Evolutionary conservation across 2,113 vertebrate genomes (phyloP).

Genomic region (Lota lota): DNA sequence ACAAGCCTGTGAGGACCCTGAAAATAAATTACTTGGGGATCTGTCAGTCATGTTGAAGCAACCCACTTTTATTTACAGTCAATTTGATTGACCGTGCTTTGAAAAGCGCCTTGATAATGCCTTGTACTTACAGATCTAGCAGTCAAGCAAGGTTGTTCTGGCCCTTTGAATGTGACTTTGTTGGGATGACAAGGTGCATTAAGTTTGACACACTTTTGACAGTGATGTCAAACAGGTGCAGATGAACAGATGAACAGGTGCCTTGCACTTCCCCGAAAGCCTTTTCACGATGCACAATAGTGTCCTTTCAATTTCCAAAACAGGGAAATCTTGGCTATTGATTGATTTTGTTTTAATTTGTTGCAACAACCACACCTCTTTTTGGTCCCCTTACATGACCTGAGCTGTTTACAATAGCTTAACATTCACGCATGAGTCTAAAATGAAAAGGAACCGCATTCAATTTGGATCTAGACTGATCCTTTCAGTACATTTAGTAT

Average conservation of each 20-base stretch:
- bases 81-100: too few relatives aligned
- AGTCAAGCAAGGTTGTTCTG: too few relatives aligned
- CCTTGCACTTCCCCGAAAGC: constrained; percentile 35
- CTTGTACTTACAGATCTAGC: too few relatives aligned
- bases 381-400: constrained; percentile 24
- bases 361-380: constrained; percentile 28
- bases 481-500: not conserved
- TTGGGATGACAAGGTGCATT: too few relatives aligned
- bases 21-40: too few relatives aligned
- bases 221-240: too few relatives aligned
- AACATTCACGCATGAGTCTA: constrained; percentile 38
- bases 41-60: too few relatives aligned
- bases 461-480: constrained; percentile 6
- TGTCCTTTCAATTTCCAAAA: constrained; percentile 23
- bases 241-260: constrained; percentile 15
- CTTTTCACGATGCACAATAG: constrained; percentile 35
- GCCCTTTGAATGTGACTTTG: too few relatives aligned
- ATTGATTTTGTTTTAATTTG: constrained; percentile 18
- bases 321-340: constrained; percentile 20
- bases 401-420: constrained; percentile 12
- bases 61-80: too few relatives aligned
- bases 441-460: constrained; percentile 25
- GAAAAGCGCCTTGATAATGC: too few relatives aligned
- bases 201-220: too few relatives aligned
- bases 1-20: too few relatives aligned